phyloP scores from a whole-genome alignment of 1,140 invertebrate species.

The Psix sp. region DNA sequence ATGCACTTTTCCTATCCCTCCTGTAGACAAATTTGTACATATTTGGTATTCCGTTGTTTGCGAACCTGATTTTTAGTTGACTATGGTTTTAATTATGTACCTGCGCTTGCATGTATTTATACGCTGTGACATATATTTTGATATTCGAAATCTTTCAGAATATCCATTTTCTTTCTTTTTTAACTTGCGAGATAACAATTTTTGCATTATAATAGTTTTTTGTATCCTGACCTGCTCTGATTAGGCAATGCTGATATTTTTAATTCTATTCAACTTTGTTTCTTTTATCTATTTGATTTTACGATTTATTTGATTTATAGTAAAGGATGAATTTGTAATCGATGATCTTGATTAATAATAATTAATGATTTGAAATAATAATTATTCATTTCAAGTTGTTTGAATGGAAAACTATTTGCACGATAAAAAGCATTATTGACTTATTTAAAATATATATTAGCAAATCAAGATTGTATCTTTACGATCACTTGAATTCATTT shows the following conservation, averaged over 20 bases:
- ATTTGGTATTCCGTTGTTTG: background rate
- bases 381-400: too few relatives aligned
- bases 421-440: background rate
- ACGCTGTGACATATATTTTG: too few relatives aligned
- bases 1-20: background rate
- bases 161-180: too few relatives aligned
- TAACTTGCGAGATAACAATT: too few relatives aligned
- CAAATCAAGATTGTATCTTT: background rate
- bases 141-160: too few relatives aligned
- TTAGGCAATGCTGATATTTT: slow-evolving; percentile 28
- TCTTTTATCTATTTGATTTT: background rate
- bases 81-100: slow-evolving; percentile 23
- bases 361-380: too few relatives aligned
- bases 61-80: slow-evolving; percentile 25
- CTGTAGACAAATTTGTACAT: background rate
- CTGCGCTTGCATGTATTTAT: slow-evolving; percentile 2
- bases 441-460: background rate
- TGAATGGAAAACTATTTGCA: too few relatives aligned
- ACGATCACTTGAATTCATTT: too few relatives aligned
- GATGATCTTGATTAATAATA: background rate
- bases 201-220: slow-evolving; percentile 9
- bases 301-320: background rate
- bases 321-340: slow-evolving; percentile 6
- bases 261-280: background rate
- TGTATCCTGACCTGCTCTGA: slow-evolving; percentile 44